A percentile compares a stretch with the other conserved stretches of the same genome.
Conservation (phyloP, 2,113 vertebrate genomes). For the Macquaria ambigua region DNA sequence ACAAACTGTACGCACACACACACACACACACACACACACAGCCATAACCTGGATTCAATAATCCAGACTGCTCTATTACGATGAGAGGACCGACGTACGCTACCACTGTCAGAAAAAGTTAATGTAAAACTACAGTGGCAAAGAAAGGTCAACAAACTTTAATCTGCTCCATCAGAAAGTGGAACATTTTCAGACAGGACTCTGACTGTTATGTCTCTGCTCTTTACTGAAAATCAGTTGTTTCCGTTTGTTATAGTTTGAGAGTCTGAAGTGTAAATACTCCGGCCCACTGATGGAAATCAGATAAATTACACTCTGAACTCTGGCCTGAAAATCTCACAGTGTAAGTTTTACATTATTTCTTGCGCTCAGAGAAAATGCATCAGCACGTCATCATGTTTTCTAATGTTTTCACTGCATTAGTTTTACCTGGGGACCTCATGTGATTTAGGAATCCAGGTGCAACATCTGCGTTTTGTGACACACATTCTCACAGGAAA, state of each 20-base stretch:
- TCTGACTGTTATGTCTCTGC: constrained; percentile 40
- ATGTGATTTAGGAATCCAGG: neutral
- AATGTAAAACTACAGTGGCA: constrained; percentile 45
- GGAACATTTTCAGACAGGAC: constrained; percentile 37
- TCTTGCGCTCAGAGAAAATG: neutral
- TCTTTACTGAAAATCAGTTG: constrained; percentile 44
- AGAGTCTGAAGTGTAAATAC: constrained; percentile 41
- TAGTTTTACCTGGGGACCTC: neutral
- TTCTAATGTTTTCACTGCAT: neutral
- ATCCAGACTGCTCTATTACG: constrained; percentile 59
- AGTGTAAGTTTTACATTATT: neutral
- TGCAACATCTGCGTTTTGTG: neutral
- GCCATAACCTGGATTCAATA: constrained; percentile 70
- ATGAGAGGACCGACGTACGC: constrained; percentile 45
- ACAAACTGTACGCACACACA: constrained; percentile 34
- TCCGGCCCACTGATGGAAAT: constrained; percentile 19
- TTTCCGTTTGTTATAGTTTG: constrained; percentile 46
- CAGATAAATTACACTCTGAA: constrained; percentile 11
- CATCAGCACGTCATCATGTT: neutral
- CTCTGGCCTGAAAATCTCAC: neutral
- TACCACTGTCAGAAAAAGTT: constrained; percentile 60
- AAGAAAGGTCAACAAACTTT: constrained; percentile 50
- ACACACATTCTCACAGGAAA: neutral
- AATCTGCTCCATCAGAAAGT: constrained; percentile 52
- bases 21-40: constrained; percentile 41